Percentiles rank a stretch among this genome's conserved stretches.
phyloP scores from a whole-genome alignment of 2,113 vertebrate genomes.

The Ramphastos sulfuratus region DNA sequence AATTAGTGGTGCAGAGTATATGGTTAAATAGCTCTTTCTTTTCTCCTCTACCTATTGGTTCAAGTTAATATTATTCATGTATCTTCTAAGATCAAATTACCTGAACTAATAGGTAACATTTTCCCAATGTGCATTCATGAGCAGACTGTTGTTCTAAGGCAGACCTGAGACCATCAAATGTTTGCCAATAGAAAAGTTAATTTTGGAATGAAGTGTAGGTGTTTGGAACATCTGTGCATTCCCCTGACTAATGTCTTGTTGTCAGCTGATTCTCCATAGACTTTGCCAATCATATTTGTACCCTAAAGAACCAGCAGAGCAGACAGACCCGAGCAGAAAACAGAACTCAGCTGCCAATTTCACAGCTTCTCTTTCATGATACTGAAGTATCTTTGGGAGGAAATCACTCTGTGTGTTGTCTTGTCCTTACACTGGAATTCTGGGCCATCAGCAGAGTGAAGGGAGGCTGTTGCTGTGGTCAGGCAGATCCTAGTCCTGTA shows the following conservation, averaged over 20 bases:
- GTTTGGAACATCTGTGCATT: slow-evolving; percentile 51
- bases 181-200: slow-evolving; percentile 64
- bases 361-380: background rate
- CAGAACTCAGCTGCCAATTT: background rate
- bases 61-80: background rate
- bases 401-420: background rate
- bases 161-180: background rate
- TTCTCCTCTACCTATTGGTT: background rate
- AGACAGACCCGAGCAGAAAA: background rate
- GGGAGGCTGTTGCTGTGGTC: background rate
- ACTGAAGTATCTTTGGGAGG: background rate
- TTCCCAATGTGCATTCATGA: background rate
- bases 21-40: background rate
- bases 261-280: slow-evolving; percentile 31
- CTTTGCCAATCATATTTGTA: background rate
- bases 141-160: slow-evolving; percentile 29
- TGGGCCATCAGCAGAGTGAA: background rate
- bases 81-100: background rate
- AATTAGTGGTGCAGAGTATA: background rate
- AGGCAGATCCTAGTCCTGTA: background rate
- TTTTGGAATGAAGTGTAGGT: slow-evolving; percentile 46
- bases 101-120: slow-evolving; percentile 20
- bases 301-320: background rate
- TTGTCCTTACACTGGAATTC: background rate
- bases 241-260: slow-evolving; percentile 27